phyloP scores from a whole-genome alignment of 2,888 invertebrate genomes.

The Mimumesa dahlbomi region DNA sequence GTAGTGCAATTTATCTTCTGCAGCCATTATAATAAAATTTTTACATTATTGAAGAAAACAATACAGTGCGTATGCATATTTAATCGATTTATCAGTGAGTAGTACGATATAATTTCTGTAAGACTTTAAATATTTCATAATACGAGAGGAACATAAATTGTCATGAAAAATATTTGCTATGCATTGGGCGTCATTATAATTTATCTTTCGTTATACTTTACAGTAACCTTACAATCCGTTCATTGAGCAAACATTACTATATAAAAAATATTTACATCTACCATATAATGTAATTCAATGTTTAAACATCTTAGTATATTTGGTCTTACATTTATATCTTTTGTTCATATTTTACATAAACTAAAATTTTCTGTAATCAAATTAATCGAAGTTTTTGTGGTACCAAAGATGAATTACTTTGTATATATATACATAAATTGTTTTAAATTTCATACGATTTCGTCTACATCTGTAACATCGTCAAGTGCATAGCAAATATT shows the following conservation, averaged over 20 bases:
- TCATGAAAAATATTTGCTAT: conserved; percentile 5
- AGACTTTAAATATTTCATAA: background rate
- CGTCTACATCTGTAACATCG: too few relatives aligned
- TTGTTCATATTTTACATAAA: background rate
- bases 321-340: background rate
- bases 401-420: background rate
- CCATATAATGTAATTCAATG: background rate
- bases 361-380: too few relatives aligned
- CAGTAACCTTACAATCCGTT: background rate
- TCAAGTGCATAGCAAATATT: conserved; percentile 11
- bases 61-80: background rate
- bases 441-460: too few relatives aligned
- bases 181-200: conserved; percentile 1
- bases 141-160: background rate
- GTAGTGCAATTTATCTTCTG: too few relatives aligned
- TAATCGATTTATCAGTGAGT: background rate
- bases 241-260: background rate
- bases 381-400: too few relatives aligned
- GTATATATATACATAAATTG: too few relatives aligned
- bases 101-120: background rate
- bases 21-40: too few relatives aligned
- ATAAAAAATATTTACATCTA: background rate
- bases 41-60: too few relatives aligned
- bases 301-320: background rate
- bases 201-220: background rate